Base-by-base conservation (phyloP, 2,888 invertebrate genomes). In the Chymomyza fuscimana region DNA sequence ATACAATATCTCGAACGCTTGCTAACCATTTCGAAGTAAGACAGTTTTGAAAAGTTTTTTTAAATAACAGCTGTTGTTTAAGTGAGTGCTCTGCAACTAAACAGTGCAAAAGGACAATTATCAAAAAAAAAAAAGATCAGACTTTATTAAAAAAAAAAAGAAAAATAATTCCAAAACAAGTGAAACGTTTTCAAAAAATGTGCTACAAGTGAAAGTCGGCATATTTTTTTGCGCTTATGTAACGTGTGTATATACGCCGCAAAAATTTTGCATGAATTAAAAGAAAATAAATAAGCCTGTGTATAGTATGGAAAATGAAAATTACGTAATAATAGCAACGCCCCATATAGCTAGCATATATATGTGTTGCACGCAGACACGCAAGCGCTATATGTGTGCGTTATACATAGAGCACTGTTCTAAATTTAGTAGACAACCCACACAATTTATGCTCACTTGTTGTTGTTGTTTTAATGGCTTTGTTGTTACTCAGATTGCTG, bases 391-490 rank as follows among this genome's bases (percentile, higher is more conserved):
- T 72, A 67, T 77, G 59, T 76, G 64, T 69, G 50, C 72, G 67
- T 66, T 78, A 76, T n/a, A n/a, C n/a, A n/a, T 81, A 73, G 76
- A 77, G 74, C 78, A 78, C 74, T 81, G 88, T 82, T 84, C 87
- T 87, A 87, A 82, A 83, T 88, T 87, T 88, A 87, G 82, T 79
- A 73, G 73, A 69, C 84, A 82, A 85, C 82, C 86, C 87, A 86
- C 89, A 88, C 78, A 82, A 83, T 69, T 76, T 19, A 56, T 16
- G 9, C 63, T 56, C 84, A 86, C 80, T 85, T 83, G 86, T 77
- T 86, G 84, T 77, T 78, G 64, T 68, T 25, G 25, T 58, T 22
- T 40, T 32, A 59, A 19, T 7, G 4, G 32, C 36, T 32, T 36
- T 76, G 70, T 61, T 69, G 63, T 65, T 66, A 36, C 46, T 72